Evolutionary conservation across 2,888 invertebrate genomes (phyloP).

Genomic region (Leucozona laternaria): DNA sequence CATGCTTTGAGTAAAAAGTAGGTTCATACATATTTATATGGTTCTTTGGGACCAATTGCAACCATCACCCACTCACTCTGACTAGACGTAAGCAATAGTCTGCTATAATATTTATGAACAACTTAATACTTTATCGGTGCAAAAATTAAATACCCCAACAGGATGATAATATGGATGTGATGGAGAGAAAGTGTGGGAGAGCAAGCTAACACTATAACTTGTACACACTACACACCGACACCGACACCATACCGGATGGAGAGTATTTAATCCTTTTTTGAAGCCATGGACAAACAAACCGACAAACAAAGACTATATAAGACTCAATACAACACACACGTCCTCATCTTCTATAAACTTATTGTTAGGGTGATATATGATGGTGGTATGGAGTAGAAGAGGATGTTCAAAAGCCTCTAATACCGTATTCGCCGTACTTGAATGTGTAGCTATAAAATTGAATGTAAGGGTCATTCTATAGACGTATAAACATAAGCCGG

Average conservation of each 20-base stretch:
- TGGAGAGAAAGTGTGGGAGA: neutral
- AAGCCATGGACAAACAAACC: conserved; percentile 53
- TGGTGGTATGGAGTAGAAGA: neutral
- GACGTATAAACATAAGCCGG: conserved; percentile 68
- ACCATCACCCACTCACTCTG: conserved; percentile 38
- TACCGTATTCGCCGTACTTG: conserved; percentile 54
- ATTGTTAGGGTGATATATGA: neutral
- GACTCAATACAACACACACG: neutral
- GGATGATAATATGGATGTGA: too few relatives aligned
- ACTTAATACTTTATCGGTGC: conserved; percentile 74
- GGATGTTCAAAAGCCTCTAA: conserved; percentile 40
- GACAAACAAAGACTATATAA: conserved; percentile 16
- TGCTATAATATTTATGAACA: conserved; percentile 73
- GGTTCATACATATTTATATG: conserved; percentile 17
- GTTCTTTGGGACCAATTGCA: conserved; percentile 13
- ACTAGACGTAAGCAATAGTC: conserved; percentile 51
- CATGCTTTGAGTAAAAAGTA: conserved; percentile 23
- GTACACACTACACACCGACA: conserved; percentile 3
- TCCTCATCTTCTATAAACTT: conserved; percentile 14
- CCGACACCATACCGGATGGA: conserved; percentile 33
- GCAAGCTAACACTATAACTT: neutral
- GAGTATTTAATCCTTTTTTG: conserved; percentile 63
- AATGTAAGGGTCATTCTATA: conserved; percentile 72
- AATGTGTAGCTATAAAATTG: conserved; percentile 69
- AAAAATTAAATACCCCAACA: conserved; percentile 49